A percentile compares a stretch with the other conserved stretches of the same genome.
phyloP scores from a whole-genome alignment of 2,113 vertebrate genomes.

The Eleginops maclovinus region DNA sequence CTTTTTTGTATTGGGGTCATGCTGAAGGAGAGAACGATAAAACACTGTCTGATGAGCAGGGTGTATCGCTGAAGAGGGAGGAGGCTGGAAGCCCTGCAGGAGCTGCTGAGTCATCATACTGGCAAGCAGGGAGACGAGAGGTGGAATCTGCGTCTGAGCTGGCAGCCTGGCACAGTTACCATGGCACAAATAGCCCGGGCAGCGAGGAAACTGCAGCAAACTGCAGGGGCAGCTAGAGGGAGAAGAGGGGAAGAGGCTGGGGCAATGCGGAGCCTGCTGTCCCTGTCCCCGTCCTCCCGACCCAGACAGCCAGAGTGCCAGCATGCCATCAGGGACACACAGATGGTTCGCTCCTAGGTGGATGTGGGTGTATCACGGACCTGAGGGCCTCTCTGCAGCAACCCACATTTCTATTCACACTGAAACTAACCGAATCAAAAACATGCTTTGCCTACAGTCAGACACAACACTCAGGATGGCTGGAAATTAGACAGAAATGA shows the following conservation, averaged over 20 bases:
- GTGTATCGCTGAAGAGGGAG: slow-evolving; percentile 68
- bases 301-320: slow-evolving; percentile 69
- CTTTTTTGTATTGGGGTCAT: slow-evolving; percentile 71
- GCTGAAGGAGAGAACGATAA: slow-evolving; percentile 67
- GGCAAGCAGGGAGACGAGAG: slow-evolving; percentile 75
- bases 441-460: slow-evolving; percentile 49
- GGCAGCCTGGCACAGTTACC: slow-evolving; percentile 80
- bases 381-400: slow-evolving; percentile 69
- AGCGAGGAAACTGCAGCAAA: slow-evolving; percentile 70
- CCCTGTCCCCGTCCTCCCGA: slow-evolving; percentile 53
- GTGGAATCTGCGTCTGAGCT: slow-evolving; percentile 81
- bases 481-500: slow-evolving; percentile 18
- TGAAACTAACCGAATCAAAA: slow-evolving; percentile 57
- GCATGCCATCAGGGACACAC: slow-evolving; percentile 73
- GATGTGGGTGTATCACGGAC: slow-evolving; percentile 76
- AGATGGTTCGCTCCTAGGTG: slow-evolving; percentile 78
- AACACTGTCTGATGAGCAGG: slow-evolving; percentile 72
- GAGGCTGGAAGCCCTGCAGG: slow-evolving; percentile 76
- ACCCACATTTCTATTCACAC: slow-evolving; percentile 67
- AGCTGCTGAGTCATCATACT: slow-evolving; percentile 82
- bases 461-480: slow-evolving; percentile 35
- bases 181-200: slow-evolving; percentile 77
- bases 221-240: slow-evolving; percentile 50
- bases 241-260: slow-evolving; percentile 52
- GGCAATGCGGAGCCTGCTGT: slow-evolving; percentile 63